These are phyloP conservation scores for Rhagologus leucostigma DNA, from an alignment of 2,113 vertebrate genomes.

Conservation along the genomic window DNA sequence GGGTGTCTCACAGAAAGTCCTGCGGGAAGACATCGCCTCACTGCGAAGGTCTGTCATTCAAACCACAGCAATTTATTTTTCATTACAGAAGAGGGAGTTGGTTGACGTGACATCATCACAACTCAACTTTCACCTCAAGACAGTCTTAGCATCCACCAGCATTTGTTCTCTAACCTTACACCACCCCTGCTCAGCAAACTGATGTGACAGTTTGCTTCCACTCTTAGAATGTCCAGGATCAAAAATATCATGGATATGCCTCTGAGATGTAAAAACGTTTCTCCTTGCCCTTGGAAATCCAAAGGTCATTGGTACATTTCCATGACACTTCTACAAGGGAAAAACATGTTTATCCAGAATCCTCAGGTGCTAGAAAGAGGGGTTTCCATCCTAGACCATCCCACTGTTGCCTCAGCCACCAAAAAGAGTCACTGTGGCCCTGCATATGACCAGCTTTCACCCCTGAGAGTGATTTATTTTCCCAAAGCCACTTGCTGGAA, in stretches of 20 bases:
- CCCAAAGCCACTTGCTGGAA: not conserved
- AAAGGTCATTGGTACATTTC: not conserved
- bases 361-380: not conserved
- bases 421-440: not conserved
- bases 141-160: not conserved
- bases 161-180: not conserved
- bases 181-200: not conserved
- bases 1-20: not conserved
- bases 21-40: not conserved
- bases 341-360: not conserved
- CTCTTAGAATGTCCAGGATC: not conserved
- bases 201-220: fast-evolving
- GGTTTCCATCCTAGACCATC: not conserved
- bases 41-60: not conserved
- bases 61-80: not conserved
- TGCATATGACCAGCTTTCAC: not conserved
- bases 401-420: not conserved
- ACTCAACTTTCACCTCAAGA: not conserved
- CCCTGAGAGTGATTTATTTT: not conserved
- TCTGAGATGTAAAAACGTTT: not conserved
- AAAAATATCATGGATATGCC: not conserved
- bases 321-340: not conserved
- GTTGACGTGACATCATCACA: not conserved
- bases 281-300: not conserved
- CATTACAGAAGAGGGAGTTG: not conserved